Evolutionary conservation across 2,888 invertebrate genomes (phyloP).

Genomic region (Amblyteles armatorius): DNA sequence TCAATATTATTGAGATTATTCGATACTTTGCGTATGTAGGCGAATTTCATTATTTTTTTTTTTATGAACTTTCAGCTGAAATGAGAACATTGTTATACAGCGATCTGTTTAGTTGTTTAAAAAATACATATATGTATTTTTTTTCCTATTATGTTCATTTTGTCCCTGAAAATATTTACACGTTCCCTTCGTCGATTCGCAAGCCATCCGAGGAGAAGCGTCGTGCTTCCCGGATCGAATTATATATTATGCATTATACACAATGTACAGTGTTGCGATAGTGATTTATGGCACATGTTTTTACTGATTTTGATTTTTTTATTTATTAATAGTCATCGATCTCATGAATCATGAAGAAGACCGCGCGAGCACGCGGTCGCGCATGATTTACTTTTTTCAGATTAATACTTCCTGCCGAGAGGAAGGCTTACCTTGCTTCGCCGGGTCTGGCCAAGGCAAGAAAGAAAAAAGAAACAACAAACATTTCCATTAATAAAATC

Average conservation of each 20-base stretch:
- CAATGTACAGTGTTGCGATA: conserved; percentile 42
- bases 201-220: conserved; percentile 8
- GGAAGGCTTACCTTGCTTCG: conserved; percentile 81
- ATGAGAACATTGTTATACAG: conserved; percentile 41
- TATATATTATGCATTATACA: conserved; percentile 52
- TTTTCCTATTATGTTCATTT: conserved; percentile 6
- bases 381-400: conserved; percentile 46
- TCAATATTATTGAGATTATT: conserved; percentile 51
- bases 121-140: not conserved
- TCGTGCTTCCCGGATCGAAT: conserved; percentile 13
- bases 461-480: conserved; percentile 74
- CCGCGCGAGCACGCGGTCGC: conserved; percentile 35
- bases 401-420: conserved; percentile 58
- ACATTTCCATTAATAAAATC: conserved; percentile 75
- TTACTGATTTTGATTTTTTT: conserved; percentile 36
- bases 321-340: conserved; percentile 50
- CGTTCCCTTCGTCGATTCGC: conserved; percentile 22
- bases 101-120: not conserved
- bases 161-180: conserved; percentile 48
- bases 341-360: conserved; percentile 59
- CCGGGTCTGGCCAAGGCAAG: conserved; percentile 81
- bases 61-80: conserved; percentile 54
- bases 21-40: conserved; percentile 32
- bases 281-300: conserved; percentile 43
- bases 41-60: conserved; percentile 40